Percentiles rank a stretch among this genome's conserved stretches.
Evolutionary conservation across 2,888 invertebrate genomes (phyloP).

Genomic region (Apamea epomidion): DNA sequence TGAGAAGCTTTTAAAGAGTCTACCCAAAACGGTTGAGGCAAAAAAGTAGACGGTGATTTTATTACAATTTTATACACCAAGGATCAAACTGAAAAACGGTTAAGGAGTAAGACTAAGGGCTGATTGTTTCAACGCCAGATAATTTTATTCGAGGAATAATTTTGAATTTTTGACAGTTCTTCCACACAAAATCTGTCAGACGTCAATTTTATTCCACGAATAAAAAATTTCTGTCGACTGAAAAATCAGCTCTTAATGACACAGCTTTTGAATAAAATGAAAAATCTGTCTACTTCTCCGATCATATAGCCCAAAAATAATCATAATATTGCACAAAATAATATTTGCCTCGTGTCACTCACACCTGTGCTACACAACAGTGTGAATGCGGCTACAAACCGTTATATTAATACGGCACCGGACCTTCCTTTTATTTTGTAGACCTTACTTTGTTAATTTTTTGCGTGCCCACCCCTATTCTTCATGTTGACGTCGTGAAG

Average conservation of each 20-base stretch:
- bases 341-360: background rate
- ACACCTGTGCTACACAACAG: constrained; percentile 52
- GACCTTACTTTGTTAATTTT: constrained; percentile 73
- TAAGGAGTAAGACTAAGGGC: background rate
- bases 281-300: background rate
- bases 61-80: background rate
- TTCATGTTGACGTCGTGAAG: constrained; percentile 51
- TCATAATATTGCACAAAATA: background rate
- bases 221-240: background rate
- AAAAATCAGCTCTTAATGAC: background rate
- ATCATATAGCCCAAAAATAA: background rate
- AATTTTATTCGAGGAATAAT: background rate
- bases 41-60: background rate
- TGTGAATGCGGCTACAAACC: constrained; percentile 61
- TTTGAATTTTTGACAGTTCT: background rate
- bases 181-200: no score
- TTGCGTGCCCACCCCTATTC: constrained; percentile 61
- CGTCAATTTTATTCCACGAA: background rate
- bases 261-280: background rate
- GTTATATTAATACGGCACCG: constrained; percentile 61
- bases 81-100: background rate
- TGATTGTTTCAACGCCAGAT: background rate
- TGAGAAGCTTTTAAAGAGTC: background rate
- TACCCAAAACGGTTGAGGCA: no score
- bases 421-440: constrained; percentile 66